Conservation (phyloP, 2,797 vertebrate species). For the Xenentodon cancila region DNA sequence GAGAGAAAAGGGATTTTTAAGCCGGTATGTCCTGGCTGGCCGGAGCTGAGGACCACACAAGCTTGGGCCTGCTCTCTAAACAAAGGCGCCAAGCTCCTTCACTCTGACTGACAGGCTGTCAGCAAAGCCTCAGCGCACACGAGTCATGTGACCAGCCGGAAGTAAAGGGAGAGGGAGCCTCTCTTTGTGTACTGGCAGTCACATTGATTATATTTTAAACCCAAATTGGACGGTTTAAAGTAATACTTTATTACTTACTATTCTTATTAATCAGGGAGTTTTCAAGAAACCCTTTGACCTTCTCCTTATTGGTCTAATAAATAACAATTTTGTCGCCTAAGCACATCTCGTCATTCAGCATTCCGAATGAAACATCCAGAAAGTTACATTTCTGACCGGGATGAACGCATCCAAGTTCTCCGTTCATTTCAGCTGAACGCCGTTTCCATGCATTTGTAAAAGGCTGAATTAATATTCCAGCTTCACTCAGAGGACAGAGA, state of each 20-base stretch:
- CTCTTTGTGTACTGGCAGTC: conserved; percentile 47
- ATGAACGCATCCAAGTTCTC: conserved; percentile 34
- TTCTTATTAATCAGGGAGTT: conserved; percentile 26
- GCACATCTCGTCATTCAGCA: conserved; percentile 10
- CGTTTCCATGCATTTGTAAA: conserved; percentile 25
- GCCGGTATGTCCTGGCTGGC: conserved; percentile 62
- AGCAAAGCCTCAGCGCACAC: conserved; percentile 71
- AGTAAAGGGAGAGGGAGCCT: conserved; percentile 58
- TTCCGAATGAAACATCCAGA: conserved; percentile 15
- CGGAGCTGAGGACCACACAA: conserved; percentile 82
- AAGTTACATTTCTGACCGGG: conserved; percentile 37
- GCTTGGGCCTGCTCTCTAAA: conserved; percentile 76
- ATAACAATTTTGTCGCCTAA: conserved; percentile 34
- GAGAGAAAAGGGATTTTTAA: conserved; percentile 65
- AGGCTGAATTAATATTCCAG: conserved; percentile 40
- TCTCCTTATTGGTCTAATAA: conserved; percentile 23
- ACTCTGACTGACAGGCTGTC: conserved; percentile 82
- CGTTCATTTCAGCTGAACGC: conserved; percentile 5
- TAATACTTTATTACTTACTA: conserved; percentile 24
- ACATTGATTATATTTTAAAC: conserved; percentile 45
- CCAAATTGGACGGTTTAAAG: conserved; percentile 27
- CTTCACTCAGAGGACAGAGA: conserved; percentile 33
- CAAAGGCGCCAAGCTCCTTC: conserved; percentile 77
- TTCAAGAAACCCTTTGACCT: conserved; percentile 22
- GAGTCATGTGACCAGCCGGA: conserved; percentile 75